Base-by-base conservation (phyloP, 2,888 invertebrate species). In the Polydrusus cervinus region DNA sequence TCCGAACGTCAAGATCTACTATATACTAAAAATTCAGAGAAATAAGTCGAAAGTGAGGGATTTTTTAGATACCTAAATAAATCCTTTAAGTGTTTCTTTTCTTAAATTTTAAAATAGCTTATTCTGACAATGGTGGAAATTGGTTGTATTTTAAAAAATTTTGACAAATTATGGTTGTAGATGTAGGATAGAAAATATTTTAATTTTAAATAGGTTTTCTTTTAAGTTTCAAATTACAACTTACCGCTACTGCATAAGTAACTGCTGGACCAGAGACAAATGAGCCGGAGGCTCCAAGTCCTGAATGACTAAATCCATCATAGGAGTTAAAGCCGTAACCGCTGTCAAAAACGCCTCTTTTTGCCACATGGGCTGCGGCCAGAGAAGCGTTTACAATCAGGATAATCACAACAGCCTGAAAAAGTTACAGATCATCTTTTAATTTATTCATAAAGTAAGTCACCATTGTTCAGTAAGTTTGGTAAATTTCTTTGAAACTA, bases 371-470 rank as follows among this genome's bases (percentile, higher is more conserved):
- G 6, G 61, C 45, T 43, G 61, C 43, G 14, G 71, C 72, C 60
- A 72, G 25, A 51, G 75, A 64, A 25, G 71, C 75, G 64, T 64
- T 71, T n/a, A 71, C 62, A 47, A 76, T 30, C 34, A 73, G 49
- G n/a, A 73, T 61, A 74, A 78, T 76, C 65, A 71, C 78, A 68
- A 74, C 75, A 76, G 74, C 71, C 78, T 78, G 30, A 30, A 76
- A 78, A 38, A 66, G 34, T 49, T 49, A 67, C 8, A 14, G 16
- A 43, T 45, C 13, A 25, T n/a, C n/a, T 25, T 20, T n/a, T 13
- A 45, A 47, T 5, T 55, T 13, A 16, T 14, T 68, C 10, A 13
- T 7, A 25, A 55, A 67, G 38, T 13, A 14, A 14, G 30, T 30
- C 30, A 7, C n/a, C n/a, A n/a, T n/a, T n/a, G n/a, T n/a, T n/a